phyloP scores from a whole-genome alignment of 2,113 vertebrate species.

The Pristiophorus japonicus region DNA sequence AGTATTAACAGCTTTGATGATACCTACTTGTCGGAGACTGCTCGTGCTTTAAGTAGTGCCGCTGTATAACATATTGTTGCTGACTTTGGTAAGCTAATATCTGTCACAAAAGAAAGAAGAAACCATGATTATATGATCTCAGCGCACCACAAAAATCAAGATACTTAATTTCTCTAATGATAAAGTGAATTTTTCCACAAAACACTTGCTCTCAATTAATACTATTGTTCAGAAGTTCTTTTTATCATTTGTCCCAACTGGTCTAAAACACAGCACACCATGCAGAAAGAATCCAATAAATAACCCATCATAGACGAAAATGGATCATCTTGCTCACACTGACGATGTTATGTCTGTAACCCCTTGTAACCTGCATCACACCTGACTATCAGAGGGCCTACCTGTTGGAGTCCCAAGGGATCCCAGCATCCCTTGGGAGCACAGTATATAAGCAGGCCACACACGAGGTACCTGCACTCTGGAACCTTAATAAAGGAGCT shows the following conservation, averaged over 20 bases:
- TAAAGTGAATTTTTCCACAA: background rate
- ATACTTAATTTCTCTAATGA: background rate
- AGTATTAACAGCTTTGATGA: background rate
- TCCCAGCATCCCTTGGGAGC: too few species aligned
- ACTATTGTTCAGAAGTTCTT: background rate
- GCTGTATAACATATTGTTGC: constrained; percentile 99
- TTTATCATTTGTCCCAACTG: background rate
- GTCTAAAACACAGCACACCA: background rate
- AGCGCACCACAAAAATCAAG: background rate
- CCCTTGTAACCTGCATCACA: too few species aligned
- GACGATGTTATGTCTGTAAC: too few species aligned
- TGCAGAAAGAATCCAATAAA: background rate
- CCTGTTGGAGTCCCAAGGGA: too few species aligned
- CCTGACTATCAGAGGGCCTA: too few species aligned
- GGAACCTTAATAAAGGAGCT: too few species aligned
- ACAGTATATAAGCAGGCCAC: too few species aligned
- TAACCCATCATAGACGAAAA: background rate
- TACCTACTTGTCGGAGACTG: constrained; percentile 99
- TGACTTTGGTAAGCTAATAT: constrained; percentile 98
- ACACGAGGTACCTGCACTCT: too few species aligned
- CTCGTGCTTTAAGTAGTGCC: constrained; percentile 94
- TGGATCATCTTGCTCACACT: background rate
- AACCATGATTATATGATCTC: background rate
- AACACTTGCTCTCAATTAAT: background rate
- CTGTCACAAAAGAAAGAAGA: constrained; percentile 64